Conservation (phyloP, 2,113 vertebrate genomes). For the Harpagus bidentatus region DNA sequence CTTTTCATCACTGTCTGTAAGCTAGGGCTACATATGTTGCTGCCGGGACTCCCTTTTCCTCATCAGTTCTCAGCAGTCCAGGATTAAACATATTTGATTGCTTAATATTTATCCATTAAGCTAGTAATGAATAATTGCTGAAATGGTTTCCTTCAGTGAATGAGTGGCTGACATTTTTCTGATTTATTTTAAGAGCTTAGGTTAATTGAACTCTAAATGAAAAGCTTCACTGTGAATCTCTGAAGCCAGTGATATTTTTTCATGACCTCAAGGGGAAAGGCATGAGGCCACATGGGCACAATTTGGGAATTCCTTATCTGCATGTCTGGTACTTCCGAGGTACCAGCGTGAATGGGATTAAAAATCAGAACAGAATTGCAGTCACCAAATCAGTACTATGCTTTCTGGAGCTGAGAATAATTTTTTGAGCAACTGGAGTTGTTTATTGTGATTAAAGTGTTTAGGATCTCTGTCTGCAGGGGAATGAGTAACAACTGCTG, state of each 20-base stretch:
- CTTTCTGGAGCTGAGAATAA: neutral
- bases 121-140: neutral
- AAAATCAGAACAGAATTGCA: neutral
- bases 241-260: neutral
- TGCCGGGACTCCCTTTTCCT: neutral
- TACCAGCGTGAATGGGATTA: neutral
- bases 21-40: neutral
- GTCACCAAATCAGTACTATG: neutral
- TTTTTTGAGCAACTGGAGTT: neutral
- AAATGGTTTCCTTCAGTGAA: neutral
- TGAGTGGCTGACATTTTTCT: neutral
- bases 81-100: conserved; percentile 5
- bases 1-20: neutral
- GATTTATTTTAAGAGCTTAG: neutral
- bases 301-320: neutral
- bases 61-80: conserved; percentile 18
- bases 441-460: neutral
- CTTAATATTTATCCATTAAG: neutral
- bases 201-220: neutral
- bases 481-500: neutral
- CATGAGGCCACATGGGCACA: neutral
- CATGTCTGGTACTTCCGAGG: neutral
- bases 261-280: neutral
- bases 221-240: neutral
- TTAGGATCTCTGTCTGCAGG: neutral